These are phyloP conservation scores for Chaenogobius annularis DNA, from an alignment of 2,113 vertebrate genomes.

Conservation along the genomic window DNA sequence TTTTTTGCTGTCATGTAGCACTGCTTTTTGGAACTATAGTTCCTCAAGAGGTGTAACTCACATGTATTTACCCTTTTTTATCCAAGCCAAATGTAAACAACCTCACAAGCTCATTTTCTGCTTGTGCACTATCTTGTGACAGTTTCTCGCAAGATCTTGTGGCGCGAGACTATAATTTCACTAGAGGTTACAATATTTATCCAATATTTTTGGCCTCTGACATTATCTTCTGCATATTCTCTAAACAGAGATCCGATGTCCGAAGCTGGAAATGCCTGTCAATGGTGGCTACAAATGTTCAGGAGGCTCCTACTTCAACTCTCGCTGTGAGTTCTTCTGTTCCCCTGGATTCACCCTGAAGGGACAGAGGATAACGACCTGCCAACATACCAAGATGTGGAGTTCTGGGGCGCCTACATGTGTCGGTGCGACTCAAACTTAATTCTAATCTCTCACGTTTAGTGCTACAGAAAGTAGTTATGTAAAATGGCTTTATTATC, in stretches of 20 bases:
- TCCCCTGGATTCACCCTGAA: conserved; percentile 88
- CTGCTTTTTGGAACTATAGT: too few relatives aligned
- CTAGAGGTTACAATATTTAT: background rate
- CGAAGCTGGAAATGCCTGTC: conserved; percentile 83
- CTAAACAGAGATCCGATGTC: conserved; percentile 88
- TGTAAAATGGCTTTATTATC: conserved; percentile 11
- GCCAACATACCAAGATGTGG: conserved; percentile 88
- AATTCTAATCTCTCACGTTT: background rate
- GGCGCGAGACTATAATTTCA: too few relatives aligned
- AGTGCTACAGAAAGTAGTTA: background rate
- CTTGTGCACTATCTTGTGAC: too few relatives aligned
- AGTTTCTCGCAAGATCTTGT: too few relatives aligned
- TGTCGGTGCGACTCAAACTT: conserved; percentile 78
- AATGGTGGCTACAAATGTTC: conserved; percentile 92
- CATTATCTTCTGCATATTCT: conserved; percentile 6
- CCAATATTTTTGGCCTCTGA: background rate
- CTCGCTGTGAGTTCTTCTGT: conserved; percentile 93
- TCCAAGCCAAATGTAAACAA: too few relatives aligned
- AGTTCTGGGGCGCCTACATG: conserved; percentile 83
- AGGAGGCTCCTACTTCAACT: conserved; percentile 94
- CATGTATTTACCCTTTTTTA: too few relatives aligned
- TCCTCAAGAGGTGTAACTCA: too few relatives aligned
- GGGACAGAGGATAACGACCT: conserved; percentile 83
- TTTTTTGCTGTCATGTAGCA: too few relatives aligned
- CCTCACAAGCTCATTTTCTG: too few relatives aligned